Conservation (phyloP, 1,140 invertebrate species). For the Hyles euphorbiae region DNA sequence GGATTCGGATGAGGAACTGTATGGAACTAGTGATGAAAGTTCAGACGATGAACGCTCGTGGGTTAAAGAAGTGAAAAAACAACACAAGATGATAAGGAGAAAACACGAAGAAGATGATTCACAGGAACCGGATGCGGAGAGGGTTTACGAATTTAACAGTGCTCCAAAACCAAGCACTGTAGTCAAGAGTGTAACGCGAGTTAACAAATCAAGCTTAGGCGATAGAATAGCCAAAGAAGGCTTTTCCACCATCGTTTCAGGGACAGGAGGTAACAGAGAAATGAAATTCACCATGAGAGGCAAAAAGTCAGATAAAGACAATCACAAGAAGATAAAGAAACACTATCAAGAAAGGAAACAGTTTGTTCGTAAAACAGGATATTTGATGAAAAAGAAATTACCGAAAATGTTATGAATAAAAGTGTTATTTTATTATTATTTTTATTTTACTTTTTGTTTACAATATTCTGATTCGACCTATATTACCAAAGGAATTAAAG, state of each 20-base stretch:
- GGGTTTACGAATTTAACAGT: slow-evolving; percentile 34
- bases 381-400: slow-evolving; percentile 53
- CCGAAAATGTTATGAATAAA: slow-evolving; percentile 36
- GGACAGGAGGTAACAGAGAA: slow-evolving; percentile 82
- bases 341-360: slow-evolving; percentile 85
- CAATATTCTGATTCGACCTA: too few relatives aligned
- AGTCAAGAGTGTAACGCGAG: slow-evolving; percentile 51
- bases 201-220: slow-evolving; percentile 80
- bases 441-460: slow-evolving; percentile 3
- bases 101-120: slow-evolving; percentile 46
- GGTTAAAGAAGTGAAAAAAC: slow-evolving; percentile 87
- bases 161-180: slow-evolving; percentile 38
- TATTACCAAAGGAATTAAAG: too few relatives aligned
- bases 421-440: slow-evolving; percentile 6
- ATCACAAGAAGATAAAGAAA: slow-evolving; percentile 76
- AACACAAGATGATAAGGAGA: slow-evolving; percentile 75
- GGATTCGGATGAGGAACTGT: slow-evolving; percentile 69
- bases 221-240: slow-evolving; percentile 81
- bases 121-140: slow-evolving; percentile 35
- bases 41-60: slow-evolving; percentile 88
- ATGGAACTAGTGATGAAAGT: slow-evolving; percentile 68
- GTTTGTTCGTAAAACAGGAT: slow-evolving; percentile 81
- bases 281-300: slow-evolving; percentile 83
- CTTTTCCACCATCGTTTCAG: slow-evolving; percentile 74
- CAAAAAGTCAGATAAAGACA: slow-evolving; percentile 70